Evolutionary conservation across 2,113 vertebrate genomes (phyloP).

Genomic region (Archilochus colubris): DNA sequence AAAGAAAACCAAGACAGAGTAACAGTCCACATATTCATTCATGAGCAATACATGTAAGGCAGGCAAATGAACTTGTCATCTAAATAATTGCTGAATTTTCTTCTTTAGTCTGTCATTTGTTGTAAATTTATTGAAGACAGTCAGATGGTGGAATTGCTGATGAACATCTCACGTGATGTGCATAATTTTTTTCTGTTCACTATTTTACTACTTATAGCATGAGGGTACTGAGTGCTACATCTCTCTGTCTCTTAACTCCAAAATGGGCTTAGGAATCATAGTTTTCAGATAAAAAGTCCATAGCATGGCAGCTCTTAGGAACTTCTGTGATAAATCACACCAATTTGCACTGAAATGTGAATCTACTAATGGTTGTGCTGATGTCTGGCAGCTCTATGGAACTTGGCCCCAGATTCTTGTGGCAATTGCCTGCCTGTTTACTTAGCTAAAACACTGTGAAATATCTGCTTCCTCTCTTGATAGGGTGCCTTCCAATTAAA

Average conservation of each 20-base stretch:
- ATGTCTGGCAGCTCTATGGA: background rate
- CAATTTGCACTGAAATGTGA: background rate
- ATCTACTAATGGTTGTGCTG: fast-evolving
- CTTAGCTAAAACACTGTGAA: background rate
- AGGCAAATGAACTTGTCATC: background rate
- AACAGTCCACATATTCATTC: background rate
- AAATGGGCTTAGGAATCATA: background rate
- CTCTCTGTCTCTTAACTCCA: background rate
- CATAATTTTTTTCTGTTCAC: background rate
- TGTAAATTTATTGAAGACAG: too few species aligned
- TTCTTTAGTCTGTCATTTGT: background rate
- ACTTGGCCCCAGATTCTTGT: background rate
- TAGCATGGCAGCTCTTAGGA: background rate
- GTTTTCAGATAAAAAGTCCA: background rate
- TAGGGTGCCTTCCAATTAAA: background rate
- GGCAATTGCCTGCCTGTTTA: background rate
- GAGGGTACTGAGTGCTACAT: background rate
- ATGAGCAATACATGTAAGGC: background rate
- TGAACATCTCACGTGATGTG: background rate
- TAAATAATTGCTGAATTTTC: background rate
- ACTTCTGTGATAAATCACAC: background rate
- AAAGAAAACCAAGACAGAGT: background rate
- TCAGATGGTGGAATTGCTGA: background rate
- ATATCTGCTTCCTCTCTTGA: background rate
- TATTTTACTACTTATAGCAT: fast-evolving